Percentiles rank a stretch among this genome's conserved stretches.
Evolutionary conservation across 2,888 invertebrate genomes (phyloP).

Genomic region (Pristionchus maxplancki): DNA sequence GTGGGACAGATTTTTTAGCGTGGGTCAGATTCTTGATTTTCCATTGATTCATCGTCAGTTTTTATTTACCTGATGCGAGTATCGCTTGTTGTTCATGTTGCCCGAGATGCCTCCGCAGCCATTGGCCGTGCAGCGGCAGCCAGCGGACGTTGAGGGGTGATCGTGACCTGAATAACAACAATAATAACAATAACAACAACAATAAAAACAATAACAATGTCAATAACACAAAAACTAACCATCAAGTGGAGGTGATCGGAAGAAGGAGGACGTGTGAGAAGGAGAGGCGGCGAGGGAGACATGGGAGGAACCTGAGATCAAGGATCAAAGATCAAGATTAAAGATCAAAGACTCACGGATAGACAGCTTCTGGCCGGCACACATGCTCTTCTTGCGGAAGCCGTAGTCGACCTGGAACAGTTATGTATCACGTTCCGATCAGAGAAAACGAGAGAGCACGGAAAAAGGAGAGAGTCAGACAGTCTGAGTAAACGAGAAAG

Average conservation of each 20-base stretch:
- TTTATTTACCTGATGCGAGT: neutral
- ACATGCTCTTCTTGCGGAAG: constrained; percentile 49
- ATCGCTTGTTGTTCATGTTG: neutral
- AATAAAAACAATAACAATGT: too few relatives aligned
- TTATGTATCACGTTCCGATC: neutral
- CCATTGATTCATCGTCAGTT: neutral
- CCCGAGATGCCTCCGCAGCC: constrained; percentile 1
- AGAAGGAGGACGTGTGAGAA: neutral
- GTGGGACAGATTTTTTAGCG: too few relatives aligned
- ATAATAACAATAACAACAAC: too few relatives aligned
- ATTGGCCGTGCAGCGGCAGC: constrained; percentile 27
- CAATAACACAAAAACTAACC: too few relatives aligned
- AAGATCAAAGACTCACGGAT: constrained; percentile 29
- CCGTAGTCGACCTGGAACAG: constrained; percentile 50
- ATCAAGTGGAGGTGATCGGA: neutral
- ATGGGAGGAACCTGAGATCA: constrained; percentile 32
- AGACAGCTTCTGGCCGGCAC: constrained; percentile 41
- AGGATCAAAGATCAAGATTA: neutral
- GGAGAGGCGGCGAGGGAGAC: constrained; percentile 36
- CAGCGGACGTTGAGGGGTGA: neutral
- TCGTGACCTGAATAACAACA: neutral
- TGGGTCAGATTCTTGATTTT: too few relatives aligned
- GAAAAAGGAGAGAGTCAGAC: neutral
- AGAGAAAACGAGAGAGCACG: neutral
- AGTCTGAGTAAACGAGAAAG: too few relatives aligned